These are phyloP conservation scores for Labeo rohita DNA, from an alignment of 2,113 vertebrate species.

Conservation along the genomic window DNA sequence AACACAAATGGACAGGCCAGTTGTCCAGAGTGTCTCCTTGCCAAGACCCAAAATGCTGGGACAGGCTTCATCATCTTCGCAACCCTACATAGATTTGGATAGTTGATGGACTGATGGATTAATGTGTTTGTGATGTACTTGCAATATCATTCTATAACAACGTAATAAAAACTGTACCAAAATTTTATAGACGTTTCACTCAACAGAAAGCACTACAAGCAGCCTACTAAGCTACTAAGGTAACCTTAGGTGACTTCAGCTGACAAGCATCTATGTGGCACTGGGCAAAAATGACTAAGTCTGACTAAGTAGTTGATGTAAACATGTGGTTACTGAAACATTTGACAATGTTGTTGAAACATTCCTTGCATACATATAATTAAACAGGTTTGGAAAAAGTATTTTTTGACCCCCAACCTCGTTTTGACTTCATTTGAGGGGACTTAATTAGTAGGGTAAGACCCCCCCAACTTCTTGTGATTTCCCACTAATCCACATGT, in stretches of 20 bases:
- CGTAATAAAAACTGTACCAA: background rate
- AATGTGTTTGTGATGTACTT: background rate
- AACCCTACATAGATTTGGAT: background rate
- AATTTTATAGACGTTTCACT: background rate
- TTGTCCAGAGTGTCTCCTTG: background rate
- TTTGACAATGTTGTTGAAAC: background rate
- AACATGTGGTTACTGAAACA: background rate
- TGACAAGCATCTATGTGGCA: background rate
- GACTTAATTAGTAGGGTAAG: conserved; percentile 17
- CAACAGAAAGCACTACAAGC: background rate
- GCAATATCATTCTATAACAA: background rate
- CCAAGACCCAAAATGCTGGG: background rate
- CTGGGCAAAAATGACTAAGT: background rate
- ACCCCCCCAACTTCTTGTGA: background rate
- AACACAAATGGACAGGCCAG: background rate
- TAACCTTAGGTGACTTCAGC: background rate
- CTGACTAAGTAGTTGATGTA: conserved; percentile 10
- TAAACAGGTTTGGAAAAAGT: background rate
- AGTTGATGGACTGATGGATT: background rate
- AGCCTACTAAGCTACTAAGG: background rate
- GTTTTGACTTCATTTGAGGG: background rate
- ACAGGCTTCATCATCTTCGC: background rate
- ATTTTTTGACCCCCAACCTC: background rate
- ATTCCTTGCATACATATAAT: conserved; percentile 9
- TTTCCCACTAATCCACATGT: background rate